Evolutionary conservation across 2,888 invertebrate genomes (phyloP), one percentile per base, ranked within the genome.

Genomic region (Drosophila sordidapex): DNA sequence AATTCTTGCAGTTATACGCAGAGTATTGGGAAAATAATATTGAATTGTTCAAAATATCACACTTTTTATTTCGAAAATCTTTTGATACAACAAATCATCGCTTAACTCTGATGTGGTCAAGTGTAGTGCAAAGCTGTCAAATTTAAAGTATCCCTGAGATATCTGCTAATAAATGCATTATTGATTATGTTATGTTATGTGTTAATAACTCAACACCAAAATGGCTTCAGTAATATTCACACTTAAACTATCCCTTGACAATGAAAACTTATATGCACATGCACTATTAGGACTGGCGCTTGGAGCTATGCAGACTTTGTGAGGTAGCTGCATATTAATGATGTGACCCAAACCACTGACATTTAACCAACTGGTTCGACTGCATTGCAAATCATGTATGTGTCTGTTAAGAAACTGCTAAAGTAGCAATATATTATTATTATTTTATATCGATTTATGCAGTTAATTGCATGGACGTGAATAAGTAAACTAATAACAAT

Each of bases 291-390:
- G 60, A 58, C 48, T 56, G 54, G 29, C 40, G 25, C 43, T 58
- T 11, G 43, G 40, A n/a, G 36, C n/a, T 43, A 4, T 27, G n/a
- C 29, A 13, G 38, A 53, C 40, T 40, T 27, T 21, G 46, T 52
- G 54, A 74, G 74, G 66, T 73, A 74, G 79, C 77, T 66, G 66
- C 54, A 78, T 57, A 70, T 78, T 78, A 73, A 74, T 74, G 62
- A 74, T 61, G 69, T 84, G 84, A 73, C 79, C 84, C 70, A 79
- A 89, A 75, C 87, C 78, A 82, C 76, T 88, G 89, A 86, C 85
- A 86, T 86, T 86, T 86, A 88, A 70, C 40, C 81, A 83, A 86
- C 87, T 87, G 76, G 87, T 83, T 83, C 73, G 71, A 66, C 67
- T 13, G 67, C 67, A 66, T 67, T 38, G n/a, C n/a, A 36, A 48